Evolutionary conservation across 1,140 invertebrate genomes (phyloP).

Genomic region (Drosophila athabasca): DNA sequence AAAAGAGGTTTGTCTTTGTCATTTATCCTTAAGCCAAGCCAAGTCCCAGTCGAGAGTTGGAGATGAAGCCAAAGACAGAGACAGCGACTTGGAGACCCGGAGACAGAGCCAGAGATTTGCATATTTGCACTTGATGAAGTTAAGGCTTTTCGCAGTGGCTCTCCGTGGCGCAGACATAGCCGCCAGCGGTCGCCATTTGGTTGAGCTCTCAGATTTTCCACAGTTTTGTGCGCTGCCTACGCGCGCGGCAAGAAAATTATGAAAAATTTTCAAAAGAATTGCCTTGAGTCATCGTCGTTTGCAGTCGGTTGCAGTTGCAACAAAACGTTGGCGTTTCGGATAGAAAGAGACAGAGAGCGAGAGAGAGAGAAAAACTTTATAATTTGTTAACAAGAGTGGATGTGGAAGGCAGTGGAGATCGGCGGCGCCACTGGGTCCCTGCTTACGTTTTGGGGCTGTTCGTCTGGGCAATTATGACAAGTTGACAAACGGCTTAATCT

Average conservation of each 20-base stretch:
- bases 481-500: conserved; percentile 82
- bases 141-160: conserved; percentile 44
- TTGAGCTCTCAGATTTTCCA: conserved; percentile 30
- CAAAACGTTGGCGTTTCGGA: conserved; percentile 48
- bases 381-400: conserved; percentile 71
- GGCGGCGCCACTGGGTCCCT: conserved; percentile 58
- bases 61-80: too few species aligned
- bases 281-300: conserved; percentile 74
- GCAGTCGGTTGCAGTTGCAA: conserved; percentile 45
- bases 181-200: conserved; percentile 52
- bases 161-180: conserved; percentile 33
- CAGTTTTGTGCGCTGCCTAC: conserved; percentile 55
- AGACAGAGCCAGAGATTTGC: conserved; percentile 55
- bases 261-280: conserved; percentile 73
- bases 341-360: not conserved
- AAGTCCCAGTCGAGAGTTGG: too few species aligned
- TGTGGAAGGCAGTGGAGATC: conserved; percentile 39
- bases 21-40: conserved; percentile 36
- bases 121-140: conserved; percentile 80
- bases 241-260: conserved; percentile 62
- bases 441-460: conserved; percentile 3
- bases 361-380: conserved; percentile 48
- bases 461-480: conserved; percentile 74
- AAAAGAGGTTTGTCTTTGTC: conserved; percentile 56
- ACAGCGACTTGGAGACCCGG: not conserved